Base-by-base conservation (phyloP, 2,888 invertebrate species). In the Pristionchus entomophagus region DNA sequence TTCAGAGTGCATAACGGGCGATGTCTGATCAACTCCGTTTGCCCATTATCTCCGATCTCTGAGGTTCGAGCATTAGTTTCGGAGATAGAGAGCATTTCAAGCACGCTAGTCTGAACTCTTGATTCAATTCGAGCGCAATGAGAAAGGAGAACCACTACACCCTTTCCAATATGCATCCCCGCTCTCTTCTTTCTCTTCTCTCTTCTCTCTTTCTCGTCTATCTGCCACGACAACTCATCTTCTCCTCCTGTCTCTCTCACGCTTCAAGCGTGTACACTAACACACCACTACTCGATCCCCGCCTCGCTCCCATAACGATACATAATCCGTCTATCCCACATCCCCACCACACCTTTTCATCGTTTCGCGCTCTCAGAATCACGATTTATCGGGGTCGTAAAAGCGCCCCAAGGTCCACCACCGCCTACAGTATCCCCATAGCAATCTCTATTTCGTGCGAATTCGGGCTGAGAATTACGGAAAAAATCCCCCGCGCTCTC, bases 181-280 rank as follows among this genome's bases (percentile, higher is more conserved):
- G 22, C 51, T 80, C 29, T 32, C 51, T 32, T 32, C 51, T 38
- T 29, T 65, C 65, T 29, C 32, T 65, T 29, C 6, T 56, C n/a
- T 56, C n/a, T 56, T 56, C 10, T 29, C 51, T 35, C 41, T 17
- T 38, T 41, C 2, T 12, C 26, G 3, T 49, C 26, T 51, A 26
- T 80, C 78, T 51, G 26, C 53, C 53, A 41, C 80, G 41, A 38
- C 51, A 41, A 38, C 35, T 53, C 45, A 35, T 53, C 80, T 26
- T 69, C 69, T 53, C 49, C n/a, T 35, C 49, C 45, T n/a, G n/a
- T n/a, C n/a, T 45, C 73, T 26, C 80, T 80, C 80, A 35, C 80
- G 32, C 80, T 80, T 45, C 77, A 14, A 45, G 45, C 49, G 77
- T 77, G 45, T 77, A 77, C 14, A 26, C 77, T 29, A 17, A 65